phyloP scores from a whole-genome alignment of 2,888 invertebrate species.

The Habroteleia sp. region DNA sequence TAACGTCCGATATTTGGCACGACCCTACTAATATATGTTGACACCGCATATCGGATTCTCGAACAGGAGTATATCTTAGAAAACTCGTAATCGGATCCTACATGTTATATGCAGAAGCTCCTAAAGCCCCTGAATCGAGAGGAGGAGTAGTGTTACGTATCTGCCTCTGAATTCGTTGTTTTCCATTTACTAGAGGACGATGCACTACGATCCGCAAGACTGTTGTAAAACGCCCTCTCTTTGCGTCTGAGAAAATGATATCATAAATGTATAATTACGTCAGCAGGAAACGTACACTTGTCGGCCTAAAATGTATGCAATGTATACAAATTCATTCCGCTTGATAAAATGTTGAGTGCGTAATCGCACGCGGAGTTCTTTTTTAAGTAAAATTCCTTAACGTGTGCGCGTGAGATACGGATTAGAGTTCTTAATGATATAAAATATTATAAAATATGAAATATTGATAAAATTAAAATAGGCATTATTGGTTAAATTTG shows the following conservation, averaged over 20 bases:
- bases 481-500: too few species aligned
- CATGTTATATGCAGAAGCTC: conserved; percentile 33
- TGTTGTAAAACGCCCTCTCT: conserved; percentile 25
- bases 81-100: conserved; percentile 50
- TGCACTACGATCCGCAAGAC: conserved; percentile 34
- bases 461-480: too few species aligned
- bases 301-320: conserved; percentile 7
- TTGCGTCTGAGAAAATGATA: conserved; percentile 46
- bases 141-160: conserved; percentile 48
- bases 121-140: conserved; percentile 50
- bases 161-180: conserved; percentile 23
- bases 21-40: conserved; percentile 32
- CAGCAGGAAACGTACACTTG: conserved; percentile 31
- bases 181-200: conserved; percentile 44
- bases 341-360: conserved; percentile 12
- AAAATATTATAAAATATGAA: too few species aligned
- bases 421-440: too few species aligned
- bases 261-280: conserved; percentile 42
- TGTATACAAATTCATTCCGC: conserved; percentile 7
- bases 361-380: conserved; percentile 10
- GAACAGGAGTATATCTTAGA: conserved; percentile 29
- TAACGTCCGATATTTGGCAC: conserved; percentile 15
- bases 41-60: conserved; percentile 44
- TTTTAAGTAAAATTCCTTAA: too few species aligned
- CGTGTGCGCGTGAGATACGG: too few species aligned